These are phyloP conservation scores for Pandemis cinnamomeana DNA, from an alignment of 2,888 invertebrate species.

Conservation along the genomic window DNA sequence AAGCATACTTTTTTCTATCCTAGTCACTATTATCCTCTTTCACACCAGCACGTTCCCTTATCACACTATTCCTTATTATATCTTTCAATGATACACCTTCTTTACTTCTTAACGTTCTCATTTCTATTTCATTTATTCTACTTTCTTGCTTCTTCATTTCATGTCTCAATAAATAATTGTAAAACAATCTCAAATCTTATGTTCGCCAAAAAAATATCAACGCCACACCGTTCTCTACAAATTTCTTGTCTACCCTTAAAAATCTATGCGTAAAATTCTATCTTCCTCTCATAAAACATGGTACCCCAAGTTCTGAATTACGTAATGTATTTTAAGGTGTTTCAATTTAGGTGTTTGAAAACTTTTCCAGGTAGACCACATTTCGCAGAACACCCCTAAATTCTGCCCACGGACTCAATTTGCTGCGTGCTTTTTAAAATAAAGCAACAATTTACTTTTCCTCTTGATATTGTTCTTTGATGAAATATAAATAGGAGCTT, in stretches of 20 bases:
- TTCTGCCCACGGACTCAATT: conserved; percentile 42
- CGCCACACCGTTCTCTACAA: too few relatives aligned
- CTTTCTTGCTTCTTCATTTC: too few relatives aligned
- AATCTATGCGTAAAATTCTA: conserved; percentile 26
- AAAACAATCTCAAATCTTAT: too few relatives aligned
- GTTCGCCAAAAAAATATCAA: too few relatives aligned
- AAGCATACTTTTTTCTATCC: too few relatives aligned
- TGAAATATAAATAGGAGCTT: conserved; percentile 12
- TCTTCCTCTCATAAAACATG: conserved; percentile 27
- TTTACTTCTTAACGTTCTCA: too few relatives aligned
- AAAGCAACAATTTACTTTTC: conserved; percentile 36
- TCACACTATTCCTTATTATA: too few relatives aligned
- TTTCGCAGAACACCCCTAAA: conserved; percentile 5
- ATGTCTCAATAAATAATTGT: too few relatives aligned
- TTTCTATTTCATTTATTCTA: too few relatives aligned
- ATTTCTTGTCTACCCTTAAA: background rate
- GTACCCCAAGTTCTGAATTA: conserved; percentile 14
- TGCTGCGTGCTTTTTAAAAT: conserved; percentile 27
- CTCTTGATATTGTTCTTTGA: conserved; percentile 25
- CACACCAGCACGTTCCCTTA: too few relatives aligned
- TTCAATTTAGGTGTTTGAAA: conserved; percentile 20
- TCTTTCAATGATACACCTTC: too few relatives aligned
- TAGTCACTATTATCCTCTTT: too few relatives aligned
- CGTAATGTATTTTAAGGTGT: conserved; percentile 15
- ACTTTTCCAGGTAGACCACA: conserved; percentile 17